A percentile compares a stretch with the other conserved stretches of the same genome.
Conservation (phyloP, 2,888 invertebrate genomes). For the Lagria hirta region DNA sequence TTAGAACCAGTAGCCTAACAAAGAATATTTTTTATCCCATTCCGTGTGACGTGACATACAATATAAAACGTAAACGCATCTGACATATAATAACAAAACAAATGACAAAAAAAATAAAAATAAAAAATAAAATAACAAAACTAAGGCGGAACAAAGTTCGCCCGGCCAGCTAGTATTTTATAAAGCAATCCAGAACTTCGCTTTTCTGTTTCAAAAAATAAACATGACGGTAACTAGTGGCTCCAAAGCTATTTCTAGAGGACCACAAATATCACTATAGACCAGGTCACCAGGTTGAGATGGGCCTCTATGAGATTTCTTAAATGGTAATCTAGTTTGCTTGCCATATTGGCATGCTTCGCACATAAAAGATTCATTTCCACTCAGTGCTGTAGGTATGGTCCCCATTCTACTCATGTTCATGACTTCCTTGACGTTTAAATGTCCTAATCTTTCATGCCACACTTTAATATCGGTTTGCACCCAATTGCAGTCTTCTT, state of each 20-base stretch:
- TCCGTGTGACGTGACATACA: too few species aligned
- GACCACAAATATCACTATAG: constrained; percentile 27
- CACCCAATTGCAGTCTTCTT: neutral
- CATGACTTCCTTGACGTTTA: constrained; percentile 14
- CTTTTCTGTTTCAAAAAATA: constrained; percentile 29
- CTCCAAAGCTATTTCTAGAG: constrained; percentile 18
- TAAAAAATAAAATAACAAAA: too few species aligned
- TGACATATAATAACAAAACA: too few species aligned
- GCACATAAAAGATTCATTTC: constrained; percentile 22
- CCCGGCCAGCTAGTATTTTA: too few species aligned
- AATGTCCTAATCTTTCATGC: constrained; percentile 23
- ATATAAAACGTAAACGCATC: too few species aligned
- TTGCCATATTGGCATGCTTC: constrained; percentile 32
- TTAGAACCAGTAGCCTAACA: too few species aligned
- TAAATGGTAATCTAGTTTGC: constrained; percentile 25
- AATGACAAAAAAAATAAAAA: too few species aligned
- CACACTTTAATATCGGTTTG: constrained; percentile 3
- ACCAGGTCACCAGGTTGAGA: constrained; percentile 23
- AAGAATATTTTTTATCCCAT: too few species aligned
- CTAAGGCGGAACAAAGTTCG: too few species aligned
- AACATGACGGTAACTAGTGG: constrained; percentile 21
- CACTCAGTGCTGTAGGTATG: constrained; percentile 4
- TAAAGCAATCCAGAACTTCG: constrained; percentile 23
- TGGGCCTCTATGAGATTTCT: neutral
- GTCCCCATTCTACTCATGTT: constrained; percentile 13